phyloP scores from a whole-genome alignment of 2,797 vertebrate genomes.

The Falco concolor region DNA sequence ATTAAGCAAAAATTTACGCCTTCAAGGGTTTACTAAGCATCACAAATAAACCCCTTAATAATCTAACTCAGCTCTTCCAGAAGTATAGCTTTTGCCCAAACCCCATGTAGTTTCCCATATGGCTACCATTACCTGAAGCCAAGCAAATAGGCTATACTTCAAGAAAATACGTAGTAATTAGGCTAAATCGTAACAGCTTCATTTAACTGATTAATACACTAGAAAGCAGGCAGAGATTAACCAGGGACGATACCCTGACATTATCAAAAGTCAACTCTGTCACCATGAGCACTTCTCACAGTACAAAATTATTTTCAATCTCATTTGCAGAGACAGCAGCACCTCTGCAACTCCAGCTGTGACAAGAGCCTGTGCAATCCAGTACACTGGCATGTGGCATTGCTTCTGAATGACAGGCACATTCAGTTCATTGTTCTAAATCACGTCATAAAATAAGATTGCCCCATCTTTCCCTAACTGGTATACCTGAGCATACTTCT shows the following conservation, averaged over 20 bases:
- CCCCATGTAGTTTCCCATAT: not conserved
- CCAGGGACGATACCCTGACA: not conserved
- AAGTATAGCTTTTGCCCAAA: not conserved
- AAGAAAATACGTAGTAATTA: not conserved
- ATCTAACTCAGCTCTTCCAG: not conserved
- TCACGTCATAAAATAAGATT: not conserved
- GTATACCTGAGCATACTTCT: not conserved
- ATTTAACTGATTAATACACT: not conserved
- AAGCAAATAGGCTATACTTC: not conserved
- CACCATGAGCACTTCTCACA: not conserved
- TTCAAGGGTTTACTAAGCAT: not conserved
- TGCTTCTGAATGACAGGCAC: not conserved
- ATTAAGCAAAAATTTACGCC: not conserved
- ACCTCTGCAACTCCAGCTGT: not conserved
- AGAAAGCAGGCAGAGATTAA: not conserved
- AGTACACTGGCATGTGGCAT: not conserved
- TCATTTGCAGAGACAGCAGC: not conserved
- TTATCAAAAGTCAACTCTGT: not conserved
- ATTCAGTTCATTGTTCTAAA: not conserved
- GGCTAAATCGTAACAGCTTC: not conserved
- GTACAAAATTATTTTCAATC: not conserved
- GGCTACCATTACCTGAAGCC: not conserved
- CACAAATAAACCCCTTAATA: not conserved
- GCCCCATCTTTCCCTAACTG: not conserved
- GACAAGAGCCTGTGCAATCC: not conserved